A percentile compares a stretch with the other conserved stretches of the same genome.
Evolutionary conservation across 2,797 vertebrate genomes (phyloP).

Genomic region (Neomorphus geoffroyi): DNA sequence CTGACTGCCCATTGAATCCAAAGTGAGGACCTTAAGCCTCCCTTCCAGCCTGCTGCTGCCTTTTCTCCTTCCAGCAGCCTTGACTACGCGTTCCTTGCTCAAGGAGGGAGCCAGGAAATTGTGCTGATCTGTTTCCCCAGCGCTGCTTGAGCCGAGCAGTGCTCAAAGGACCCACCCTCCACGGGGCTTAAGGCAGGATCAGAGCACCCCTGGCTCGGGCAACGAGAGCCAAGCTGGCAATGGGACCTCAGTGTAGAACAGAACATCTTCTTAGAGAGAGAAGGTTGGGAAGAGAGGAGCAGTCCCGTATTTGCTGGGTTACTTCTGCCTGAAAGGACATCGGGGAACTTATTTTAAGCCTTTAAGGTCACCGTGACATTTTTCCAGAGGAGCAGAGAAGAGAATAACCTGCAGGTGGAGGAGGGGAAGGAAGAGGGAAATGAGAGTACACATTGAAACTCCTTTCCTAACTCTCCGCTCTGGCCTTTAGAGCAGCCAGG

Average conservation of each 20-base stretch:
- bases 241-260: accelerated
- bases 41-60: neutral
- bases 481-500: neutral
- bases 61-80: neutral
- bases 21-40: neutral
- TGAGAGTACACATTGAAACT: slow-evolving; percentile 1
- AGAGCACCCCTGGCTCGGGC: neutral
- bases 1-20: neutral
- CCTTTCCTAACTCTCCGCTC: slow-evolving; percentile 2
- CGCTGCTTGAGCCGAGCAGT: neutral
- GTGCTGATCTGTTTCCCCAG: neutral
- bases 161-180: neutral
- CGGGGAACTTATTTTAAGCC: slow-evolving; percentile 42
- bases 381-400: slow-evolving; percentile 46
- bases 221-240: neutral
- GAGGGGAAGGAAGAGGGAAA: slow-evolving; percentile 70
- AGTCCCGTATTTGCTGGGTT: neutral
- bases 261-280: neutral
- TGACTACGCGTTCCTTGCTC: accelerated
- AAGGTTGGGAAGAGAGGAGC: neutral
- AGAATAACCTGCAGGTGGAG: slow-evolving; percentile 58
- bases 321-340: neutral
- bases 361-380: slow-evolving; percentile 64
- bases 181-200: accelerated
- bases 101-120: neutral